These are phyloP conservation scores for Ganaspis sp. DNA, from an alignment of 1,140 invertebrate species.

Conservation along the genomic window DNA sequence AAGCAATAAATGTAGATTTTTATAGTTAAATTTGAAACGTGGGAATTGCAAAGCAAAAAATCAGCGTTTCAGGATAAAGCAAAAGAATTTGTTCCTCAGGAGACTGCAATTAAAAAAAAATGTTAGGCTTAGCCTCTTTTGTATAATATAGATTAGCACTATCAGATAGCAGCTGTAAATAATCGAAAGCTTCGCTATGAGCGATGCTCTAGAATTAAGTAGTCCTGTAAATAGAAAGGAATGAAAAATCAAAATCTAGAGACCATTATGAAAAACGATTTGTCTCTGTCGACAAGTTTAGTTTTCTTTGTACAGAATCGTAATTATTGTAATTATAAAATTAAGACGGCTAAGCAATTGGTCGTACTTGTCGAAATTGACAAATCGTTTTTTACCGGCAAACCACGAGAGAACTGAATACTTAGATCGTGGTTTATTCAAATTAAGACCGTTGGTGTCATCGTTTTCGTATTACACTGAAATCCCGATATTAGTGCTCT, in stretches of 20 bases:
- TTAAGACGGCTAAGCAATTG: constrained; percentile 2
- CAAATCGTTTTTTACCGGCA: not conserved
- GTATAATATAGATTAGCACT: constrained; percentile 1
- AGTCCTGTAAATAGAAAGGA: constrained; percentile 16
- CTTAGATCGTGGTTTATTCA: constrained; percentile 15
- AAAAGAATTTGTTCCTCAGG: not conserved
- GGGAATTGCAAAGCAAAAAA: not conserved
- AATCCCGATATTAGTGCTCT: no score
- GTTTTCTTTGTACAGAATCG: not conserved
- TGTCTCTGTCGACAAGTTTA: not conserved
- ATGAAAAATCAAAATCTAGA: constrained; percentile 10
- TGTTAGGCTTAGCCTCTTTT: not conserved
- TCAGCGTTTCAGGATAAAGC: not conserved
- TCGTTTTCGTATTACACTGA: no score
- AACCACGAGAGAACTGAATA: constrained; percentile 25
- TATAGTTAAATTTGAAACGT: not conserved
- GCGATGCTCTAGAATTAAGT: constrained; percentile 2
- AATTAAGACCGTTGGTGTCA: not conserved
- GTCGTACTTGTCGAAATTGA: not conserved
- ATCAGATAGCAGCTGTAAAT: not conserved
- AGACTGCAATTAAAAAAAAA: constrained; percentile 18
- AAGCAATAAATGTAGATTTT: not conserved
- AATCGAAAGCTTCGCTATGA: not conserved
- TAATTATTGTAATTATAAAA: constrained; percentile 27
- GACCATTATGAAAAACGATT: constrained; percentile 9